Evolutionary conservation across 1,140 invertebrate species (phyloP).

Genomic region (Mesaphorura yosii): DNA sequence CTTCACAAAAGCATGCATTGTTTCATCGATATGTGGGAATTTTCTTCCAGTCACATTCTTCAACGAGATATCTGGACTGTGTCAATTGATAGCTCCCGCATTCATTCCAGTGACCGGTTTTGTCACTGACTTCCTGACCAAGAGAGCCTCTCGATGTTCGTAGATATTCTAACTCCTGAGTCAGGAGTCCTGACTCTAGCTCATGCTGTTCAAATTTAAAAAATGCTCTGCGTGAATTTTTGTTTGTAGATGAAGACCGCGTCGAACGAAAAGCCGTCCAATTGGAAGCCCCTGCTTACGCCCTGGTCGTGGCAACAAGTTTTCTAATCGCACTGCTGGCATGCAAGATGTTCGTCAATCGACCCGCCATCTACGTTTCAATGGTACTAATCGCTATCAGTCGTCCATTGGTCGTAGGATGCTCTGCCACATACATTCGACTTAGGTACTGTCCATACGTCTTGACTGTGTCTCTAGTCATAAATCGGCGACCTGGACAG

Average conservation of each 20-base stretch:
- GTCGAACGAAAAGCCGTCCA: conserved; percentile 5
- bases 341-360: conserved; percentile 24
- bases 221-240: too few relatives aligned
- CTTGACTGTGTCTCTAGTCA: background rate
- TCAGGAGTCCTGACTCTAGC: background rate
- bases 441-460: conserved; percentile 14
- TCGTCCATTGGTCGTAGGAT: conserved; percentile 15
- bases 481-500: background rate
- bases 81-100: conserved; percentile 15
- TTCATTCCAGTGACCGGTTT: conserved; percentile 24
- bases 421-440: conserved; percentile 16
- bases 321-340: conserved; percentile 6
- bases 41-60: conserved; percentile 5
- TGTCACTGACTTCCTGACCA: conserved; percentile 15
- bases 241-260: conserved; percentile 9
- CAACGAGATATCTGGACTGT: conserved; percentile 14
- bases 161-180: background rate
- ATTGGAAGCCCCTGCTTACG: conserved; percentile 22
- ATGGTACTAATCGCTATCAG: conserved; percentile 18
- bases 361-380: conserved; percentile 20
- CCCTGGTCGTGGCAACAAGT: conserved; percentile 4
- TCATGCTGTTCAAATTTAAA: background rate
- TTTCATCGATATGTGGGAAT: background rate
- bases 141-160: conserved; percentile 8
- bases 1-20: background rate